phyloP scores from a whole-genome alignment of 2,113 vertebrate species.

The Ailuropoda melanoleuca region DNA sequence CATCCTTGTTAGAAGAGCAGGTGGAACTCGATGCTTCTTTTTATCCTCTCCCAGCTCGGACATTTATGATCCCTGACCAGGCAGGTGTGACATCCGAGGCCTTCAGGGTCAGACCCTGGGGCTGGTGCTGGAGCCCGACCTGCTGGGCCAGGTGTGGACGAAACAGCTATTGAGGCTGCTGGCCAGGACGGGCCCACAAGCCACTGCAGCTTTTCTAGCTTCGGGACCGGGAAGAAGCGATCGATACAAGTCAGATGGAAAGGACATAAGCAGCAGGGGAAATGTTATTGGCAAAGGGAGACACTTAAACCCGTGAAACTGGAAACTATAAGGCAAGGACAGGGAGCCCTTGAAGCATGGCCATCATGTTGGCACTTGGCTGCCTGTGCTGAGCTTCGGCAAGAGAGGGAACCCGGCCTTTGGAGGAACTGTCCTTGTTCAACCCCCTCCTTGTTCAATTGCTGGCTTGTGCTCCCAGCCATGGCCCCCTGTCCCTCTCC shows the following conservation, averaged over 20 bases:
- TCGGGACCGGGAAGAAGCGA: neutral
- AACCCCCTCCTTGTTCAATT: neutral
- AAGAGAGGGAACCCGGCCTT: neutral
- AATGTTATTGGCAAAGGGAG: conserved; percentile 30
- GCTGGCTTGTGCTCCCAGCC: neutral
- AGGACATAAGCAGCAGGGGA: conserved; percentile 8
- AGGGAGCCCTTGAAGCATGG: neutral
- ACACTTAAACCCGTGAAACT: neutral
- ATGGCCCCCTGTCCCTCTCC: neutral
- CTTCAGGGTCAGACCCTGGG: fast-evolving
- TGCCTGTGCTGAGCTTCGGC: neutral
- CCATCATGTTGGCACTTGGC: neutral
- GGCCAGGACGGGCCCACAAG: neutral
- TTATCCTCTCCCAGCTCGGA: neutral
- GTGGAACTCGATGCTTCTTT: neutral
- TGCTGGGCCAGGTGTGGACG: no score
- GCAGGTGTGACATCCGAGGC: neutral
- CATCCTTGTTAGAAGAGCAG: neutral
- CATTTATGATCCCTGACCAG: neutral
- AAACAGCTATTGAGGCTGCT: neutral
- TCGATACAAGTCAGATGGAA: neutral
- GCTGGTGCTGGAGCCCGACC: neutral
- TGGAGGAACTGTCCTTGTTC: neutral
- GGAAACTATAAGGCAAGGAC: conserved; percentile 35
- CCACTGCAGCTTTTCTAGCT: neutral